Conservation (phyloP, 2,797 vertebrate species). For the Semotilus atromaculatus region DNA sequence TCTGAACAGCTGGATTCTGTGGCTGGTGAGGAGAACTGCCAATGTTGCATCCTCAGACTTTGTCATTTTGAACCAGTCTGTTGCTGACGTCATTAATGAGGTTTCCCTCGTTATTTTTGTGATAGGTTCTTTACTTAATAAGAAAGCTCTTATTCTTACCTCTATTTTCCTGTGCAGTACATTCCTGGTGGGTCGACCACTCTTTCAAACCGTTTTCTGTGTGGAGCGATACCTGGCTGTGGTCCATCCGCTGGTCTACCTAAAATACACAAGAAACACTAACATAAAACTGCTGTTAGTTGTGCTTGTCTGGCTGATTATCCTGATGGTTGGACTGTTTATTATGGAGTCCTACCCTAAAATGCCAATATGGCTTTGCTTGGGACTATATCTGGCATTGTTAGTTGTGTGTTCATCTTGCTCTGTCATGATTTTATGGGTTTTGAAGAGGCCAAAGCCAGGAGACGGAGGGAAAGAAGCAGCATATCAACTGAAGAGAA, state of each 20-base stretch:
- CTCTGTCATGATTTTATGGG: slow-evolving; percentile 8
- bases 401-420: slow-evolving; percentile 16
- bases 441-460: slow-evolving; percentile 17
- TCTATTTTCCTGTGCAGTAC: slow-evolving; percentile 1
- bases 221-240: slow-evolving; percentile 46
- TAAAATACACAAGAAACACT: neutral
- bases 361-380: neutral
- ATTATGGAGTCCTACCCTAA: neutral
- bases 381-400: neutral
- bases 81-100: neutral
- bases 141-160: neutral
- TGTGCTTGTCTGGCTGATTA: slow-evolving; percentile 18
- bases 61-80: slow-evolving; percentile 12
- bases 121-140: neutral
- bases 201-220: slow-evolving; percentile 14
- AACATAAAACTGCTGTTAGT: neutral
- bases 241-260: slow-evolving; percentile 34
- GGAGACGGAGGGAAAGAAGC: too few relatives aligned
- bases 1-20: slow-evolving; percentile 27
- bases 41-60: neutral
- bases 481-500: too few relatives aligned
- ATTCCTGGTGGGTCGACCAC: slow-evolving; percentile 14
- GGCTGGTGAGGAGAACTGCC: neutral
- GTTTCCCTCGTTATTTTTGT: neutral
- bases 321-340: neutral